Conservation (phyloP, 1,140 invertebrate genomes). For the Anagrus nilaparvatae region DNA sequence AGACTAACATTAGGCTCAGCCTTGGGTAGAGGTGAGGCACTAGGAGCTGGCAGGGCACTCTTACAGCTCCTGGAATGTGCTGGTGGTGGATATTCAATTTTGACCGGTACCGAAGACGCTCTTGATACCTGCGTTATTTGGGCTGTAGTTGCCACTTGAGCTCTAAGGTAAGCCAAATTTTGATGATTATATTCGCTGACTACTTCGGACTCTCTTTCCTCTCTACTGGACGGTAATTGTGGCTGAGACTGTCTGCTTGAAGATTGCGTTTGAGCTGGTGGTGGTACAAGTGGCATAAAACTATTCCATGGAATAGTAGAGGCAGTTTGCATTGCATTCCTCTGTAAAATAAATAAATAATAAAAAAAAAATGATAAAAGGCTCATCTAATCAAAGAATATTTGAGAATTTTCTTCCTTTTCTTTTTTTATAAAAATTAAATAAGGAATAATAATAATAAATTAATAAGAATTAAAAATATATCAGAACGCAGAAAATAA, state of each 20-base stretch:
- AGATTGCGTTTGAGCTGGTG: slow-evolving; percentile 27
- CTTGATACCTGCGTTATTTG: slow-evolving; percentile 29
- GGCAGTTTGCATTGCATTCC: slow-evolving; percentile 36
- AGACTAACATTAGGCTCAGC: slow-evolving; percentile 63
- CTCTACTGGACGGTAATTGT: slow-evolving; percentile 30
- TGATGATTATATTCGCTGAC: slow-evolving; percentile 12
- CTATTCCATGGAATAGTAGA: slow-evolving; percentile 36
- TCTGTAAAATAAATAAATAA: slow-evolving; percentile 37
- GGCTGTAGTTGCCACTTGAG: slow-evolving; percentile 30
- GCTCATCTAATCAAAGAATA: too few species aligned
- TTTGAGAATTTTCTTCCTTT: too few species aligned
- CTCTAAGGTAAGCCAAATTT: slow-evolving; percentile 27
- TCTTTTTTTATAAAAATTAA: too few species aligned
- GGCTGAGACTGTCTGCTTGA: slow-evolving; percentile 31
- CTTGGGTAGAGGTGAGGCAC: slow-evolving; percentile 49
- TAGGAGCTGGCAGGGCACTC: slow-evolving; percentile 3
- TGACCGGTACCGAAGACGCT: slow-evolving; percentile 42
- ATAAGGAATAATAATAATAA: too few species aligned
- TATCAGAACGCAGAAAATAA: too few species aligned
- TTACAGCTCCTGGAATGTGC: slow-evolving; percentile 46
- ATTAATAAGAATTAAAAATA: too few species aligned
- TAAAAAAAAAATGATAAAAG: too few species aligned
- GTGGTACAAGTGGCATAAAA: slow-evolving; percentile 33
- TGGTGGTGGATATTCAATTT: slow-evolving; percentile 48
- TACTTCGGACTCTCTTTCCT: slow-evolving; percentile 14